Evolutionary conservation across 1,140 invertebrate genomes (phyloP).

Genomic region (Aphelinus atriplicis): DNA sequence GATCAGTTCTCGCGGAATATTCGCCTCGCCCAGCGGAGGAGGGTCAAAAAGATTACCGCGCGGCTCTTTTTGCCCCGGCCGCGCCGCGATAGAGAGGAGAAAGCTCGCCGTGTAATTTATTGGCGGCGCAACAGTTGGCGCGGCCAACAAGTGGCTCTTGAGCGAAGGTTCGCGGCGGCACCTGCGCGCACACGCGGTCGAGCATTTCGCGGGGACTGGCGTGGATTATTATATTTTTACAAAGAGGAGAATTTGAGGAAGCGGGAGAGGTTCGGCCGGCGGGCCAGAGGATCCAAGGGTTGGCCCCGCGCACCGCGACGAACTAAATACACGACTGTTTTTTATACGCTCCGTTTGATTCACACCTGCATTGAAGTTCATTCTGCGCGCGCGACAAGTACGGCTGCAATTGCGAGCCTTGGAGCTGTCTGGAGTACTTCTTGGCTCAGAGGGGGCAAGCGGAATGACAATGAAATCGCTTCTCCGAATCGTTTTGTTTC

Average conservation of each 20-base stretch:
- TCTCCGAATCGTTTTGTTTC: background rate
- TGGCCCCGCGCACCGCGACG: conserved; percentile 13
- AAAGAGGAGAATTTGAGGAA: background rate
- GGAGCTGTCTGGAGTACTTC: too few relatives aligned
- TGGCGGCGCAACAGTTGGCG: conserved; percentile 55
- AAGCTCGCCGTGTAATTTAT: conserved; percentile 35
- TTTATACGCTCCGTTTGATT: conserved; percentile 23
- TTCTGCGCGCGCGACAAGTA: background rate
- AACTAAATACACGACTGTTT: conserved; percentile 26
- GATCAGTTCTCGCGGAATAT: conserved; percentile 9
- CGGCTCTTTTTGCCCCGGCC: conserved; percentile 3
- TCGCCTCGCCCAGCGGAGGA: background rate
- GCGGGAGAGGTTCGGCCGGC: background rate
- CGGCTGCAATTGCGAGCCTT: too few relatives aligned
- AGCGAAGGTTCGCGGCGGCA: conserved; percentile 13
- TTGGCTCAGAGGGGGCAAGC: background rate
- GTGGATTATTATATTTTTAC: conserved; percentile 6
- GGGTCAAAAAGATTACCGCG: background rate
- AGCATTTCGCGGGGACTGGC: too few relatives aligned
- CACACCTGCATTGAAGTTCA: conserved; percentile 2
- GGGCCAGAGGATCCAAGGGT: conserved; percentile 2
- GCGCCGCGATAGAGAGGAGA: conserved; percentile 4
- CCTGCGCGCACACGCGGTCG: too few relatives aligned
- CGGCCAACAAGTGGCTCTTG: conserved; percentile 59
- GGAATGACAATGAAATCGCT: conserved; percentile 29